Percentiles rank a stretch among this genome's conserved stretches.
Conservation (phyloP, 2,888 invertebrate genomes). For the Agrochola macilenta region DNA sequence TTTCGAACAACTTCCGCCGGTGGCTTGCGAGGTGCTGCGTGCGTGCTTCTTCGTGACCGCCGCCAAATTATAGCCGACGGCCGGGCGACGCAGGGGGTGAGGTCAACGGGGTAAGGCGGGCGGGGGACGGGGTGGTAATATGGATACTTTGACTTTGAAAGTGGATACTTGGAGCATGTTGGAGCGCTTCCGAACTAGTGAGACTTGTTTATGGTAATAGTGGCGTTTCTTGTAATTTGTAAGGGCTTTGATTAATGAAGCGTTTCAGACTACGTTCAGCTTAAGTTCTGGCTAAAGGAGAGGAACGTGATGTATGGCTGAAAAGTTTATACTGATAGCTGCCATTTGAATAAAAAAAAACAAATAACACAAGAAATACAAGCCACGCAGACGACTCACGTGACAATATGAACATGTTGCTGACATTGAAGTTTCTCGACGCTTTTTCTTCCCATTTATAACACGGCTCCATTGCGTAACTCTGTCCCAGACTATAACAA, state of each 20-base stretch:
- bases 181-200: slow-evolving; percentile 54
- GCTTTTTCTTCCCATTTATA: slow-evolving; percentile 11
- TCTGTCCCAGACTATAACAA: slow-evolving; percentile 12
- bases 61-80: slow-evolving; percentile 59
- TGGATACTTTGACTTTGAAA: slow-evolving; percentile 70
- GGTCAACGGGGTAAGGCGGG: background rate
- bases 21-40: slow-evolving; percentile 62
- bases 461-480: slow-evolving; percentile 24
- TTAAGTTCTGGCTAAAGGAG: slow-evolving; percentile 4
- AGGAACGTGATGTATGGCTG: slow-evolving; percentile 15
- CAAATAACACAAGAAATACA: slow-evolving; percentile 39
- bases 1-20: slow-evolving; percentile 64
- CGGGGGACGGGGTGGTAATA: slow-evolving; percentile 44
- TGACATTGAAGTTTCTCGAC: slow-evolving; percentile 44
- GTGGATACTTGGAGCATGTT: slow-evolving; percentile 65
- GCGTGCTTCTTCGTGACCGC: slow-evolving; percentile 64
- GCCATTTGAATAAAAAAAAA: slow-evolving; percentile 33
- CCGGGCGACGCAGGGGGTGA: slow-evolving; percentile 32
- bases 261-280: slow-evolving; percentile 4
- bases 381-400: slow-evolving; percentile 21
- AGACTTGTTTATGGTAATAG: slow-evolving; percentile 56
- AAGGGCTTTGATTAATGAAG: slow-evolving; percentile 43
- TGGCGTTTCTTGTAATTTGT: slow-evolving; percentile 59
- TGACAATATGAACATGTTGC: slow-evolving; percentile 25
- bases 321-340: slow-evolving; percentile 10